These are phyloP conservation scores for Rhea americana DNA, from an alignment of 2,113 vertebrate genomes.

Conservation along the genomic window DNA sequence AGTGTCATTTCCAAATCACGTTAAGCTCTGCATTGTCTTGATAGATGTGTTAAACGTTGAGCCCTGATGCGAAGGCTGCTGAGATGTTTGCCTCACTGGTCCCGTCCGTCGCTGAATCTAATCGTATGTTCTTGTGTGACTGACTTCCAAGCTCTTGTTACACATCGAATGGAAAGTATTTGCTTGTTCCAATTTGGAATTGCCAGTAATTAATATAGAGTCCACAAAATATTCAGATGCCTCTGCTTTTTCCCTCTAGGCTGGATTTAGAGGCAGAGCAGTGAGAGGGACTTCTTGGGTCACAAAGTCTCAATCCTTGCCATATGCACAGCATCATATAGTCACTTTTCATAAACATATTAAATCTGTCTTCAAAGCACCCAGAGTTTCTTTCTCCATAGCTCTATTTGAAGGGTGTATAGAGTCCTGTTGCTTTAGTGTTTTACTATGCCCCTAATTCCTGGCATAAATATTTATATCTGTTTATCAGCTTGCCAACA, in stretches of 20 bases:
- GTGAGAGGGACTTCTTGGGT: neutral
- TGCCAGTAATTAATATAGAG: neutral
- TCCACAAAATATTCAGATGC: neutral
- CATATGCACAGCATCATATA: neutral
- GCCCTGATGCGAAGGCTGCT: neutral
- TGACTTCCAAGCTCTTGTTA: neutral
- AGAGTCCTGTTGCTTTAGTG: neutral
- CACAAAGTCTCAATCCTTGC: neutral
- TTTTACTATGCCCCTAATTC: neutral
- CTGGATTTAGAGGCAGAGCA: neutral
- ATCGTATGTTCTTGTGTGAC: fast-evolving
- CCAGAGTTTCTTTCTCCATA: neutral
- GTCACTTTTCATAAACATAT: neutral
- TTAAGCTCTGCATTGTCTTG: neutral
- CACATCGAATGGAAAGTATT: neutral
- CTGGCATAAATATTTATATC: neutral
- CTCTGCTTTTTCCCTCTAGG: neutral
- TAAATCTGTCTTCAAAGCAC: neutral
- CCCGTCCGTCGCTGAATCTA: fast-evolving
- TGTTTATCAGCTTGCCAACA: neutral
- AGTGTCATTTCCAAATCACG: neutral
- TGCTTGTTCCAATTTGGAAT: neutral
- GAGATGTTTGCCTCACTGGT: neutral
- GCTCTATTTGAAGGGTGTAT: neutral
- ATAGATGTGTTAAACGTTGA: neutral